Conservation (phyloP, 2,797 vertebrate species). For the Petrocephalus schoutedeni region DNA sequence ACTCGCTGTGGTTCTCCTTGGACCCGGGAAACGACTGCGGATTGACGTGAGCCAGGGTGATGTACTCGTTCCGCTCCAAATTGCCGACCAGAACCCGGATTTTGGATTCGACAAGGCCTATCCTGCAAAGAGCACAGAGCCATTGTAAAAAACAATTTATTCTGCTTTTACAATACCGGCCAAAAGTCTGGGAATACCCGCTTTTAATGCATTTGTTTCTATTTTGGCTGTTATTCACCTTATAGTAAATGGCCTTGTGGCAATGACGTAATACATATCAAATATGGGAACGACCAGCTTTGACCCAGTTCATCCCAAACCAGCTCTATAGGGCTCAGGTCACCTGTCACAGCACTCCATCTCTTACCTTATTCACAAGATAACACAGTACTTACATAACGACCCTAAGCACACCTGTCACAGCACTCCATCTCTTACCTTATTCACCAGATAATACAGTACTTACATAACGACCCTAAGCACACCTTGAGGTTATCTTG, state of each 20-base stretch:
- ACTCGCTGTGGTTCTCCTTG: constrained; percentile 75
- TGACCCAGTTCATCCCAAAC: background rate
- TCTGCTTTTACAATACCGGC: background rate
- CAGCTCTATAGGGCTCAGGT: background rate
- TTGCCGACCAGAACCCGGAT: constrained; percentile 94
- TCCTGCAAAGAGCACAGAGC: constrained; percentile 64
- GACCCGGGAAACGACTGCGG: constrained; percentile 89
- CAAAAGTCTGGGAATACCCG: background rate
- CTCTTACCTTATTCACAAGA: background rate
- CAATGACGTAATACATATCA: background rate
- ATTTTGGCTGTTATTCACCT: background rate
- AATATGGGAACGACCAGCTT: background rate
- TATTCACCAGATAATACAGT: background rate
- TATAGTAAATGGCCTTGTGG: background rate
- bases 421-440: background rate
- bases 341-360: background rate
- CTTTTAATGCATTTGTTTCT: background rate
- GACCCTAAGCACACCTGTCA: background rate
- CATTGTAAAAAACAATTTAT: background rate
- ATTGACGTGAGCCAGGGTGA: constrained; percentile 91
- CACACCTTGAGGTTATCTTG: background rate
- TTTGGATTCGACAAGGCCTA: constrained; percentile 96
- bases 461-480: background rate
- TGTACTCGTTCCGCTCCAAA: constrained; percentile 92
- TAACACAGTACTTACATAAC: background rate